phyloP scores from a whole-genome alignment of 2,113 vertebrate genomes.

The Heterochromis multidens region DNA sequence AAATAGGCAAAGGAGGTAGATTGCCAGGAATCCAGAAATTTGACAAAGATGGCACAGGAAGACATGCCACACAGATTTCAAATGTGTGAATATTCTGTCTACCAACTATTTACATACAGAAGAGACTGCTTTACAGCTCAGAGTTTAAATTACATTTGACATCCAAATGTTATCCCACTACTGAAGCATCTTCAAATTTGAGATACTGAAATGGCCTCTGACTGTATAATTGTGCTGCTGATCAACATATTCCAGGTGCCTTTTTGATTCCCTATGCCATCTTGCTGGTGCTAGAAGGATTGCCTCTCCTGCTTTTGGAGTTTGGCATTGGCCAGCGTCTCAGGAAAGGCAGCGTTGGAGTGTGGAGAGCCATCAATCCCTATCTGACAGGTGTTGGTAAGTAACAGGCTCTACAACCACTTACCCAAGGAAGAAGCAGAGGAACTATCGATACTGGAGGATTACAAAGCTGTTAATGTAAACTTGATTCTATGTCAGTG shows the following conservation, averaged over 20 bases:
- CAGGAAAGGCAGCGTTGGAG: slow-evolving; percentile 84
- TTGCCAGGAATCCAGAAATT: too few relatives aligned
- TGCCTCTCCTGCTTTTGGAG: slow-evolving; percentile 87
- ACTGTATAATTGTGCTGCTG: background rate
- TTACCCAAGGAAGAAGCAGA: accelerated
- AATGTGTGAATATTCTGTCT: too few relatives aligned
- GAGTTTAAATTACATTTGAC: background rate
- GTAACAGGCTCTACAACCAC: background rate
- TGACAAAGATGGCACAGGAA: too few relatives aligned
- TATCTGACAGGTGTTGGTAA: slow-evolving; percentile 86
- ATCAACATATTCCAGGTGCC: slow-evolving; percentile 76
- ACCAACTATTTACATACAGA: too few relatives aligned
- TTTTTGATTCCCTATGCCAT: slow-evolving; percentile 95
- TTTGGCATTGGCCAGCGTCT: slow-evolving; percentile 91
- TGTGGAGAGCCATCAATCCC: slow-evolving; percentile 86
- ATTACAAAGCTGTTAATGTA: background rate
- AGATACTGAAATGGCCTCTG: background rate
- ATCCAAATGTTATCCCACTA: background rate
- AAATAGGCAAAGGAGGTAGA: too few relatives aligned
- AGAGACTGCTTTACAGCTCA: too few relatives aligned
- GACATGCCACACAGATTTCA: too few relatives aligned
- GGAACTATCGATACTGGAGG: background rate
- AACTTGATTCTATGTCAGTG: background rate
- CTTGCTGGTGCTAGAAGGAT: slow-evolving; percentile 87
- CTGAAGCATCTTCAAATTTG: background rate